Percentiles rank a stretch among this genome's conserved stretches.
Evolutionary conservation across 1,140 invertebrate species (phyloP).

Genomic region (Tachypleus tridentatus): DNA sequence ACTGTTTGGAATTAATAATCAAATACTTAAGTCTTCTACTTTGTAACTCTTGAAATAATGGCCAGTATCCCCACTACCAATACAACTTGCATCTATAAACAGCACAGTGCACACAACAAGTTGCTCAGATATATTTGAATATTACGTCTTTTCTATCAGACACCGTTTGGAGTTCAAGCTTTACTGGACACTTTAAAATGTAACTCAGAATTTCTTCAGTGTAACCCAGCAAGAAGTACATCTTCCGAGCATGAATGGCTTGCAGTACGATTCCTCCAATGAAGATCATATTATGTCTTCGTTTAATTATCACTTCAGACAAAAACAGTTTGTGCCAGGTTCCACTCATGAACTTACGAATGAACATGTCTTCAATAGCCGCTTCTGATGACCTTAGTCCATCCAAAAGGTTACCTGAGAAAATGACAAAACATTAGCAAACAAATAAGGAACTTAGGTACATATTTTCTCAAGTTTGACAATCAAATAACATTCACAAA

Average conservation of each 20-base stretch:
- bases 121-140: constrained; percentile 72
- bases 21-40: too few species aligned
- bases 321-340: constrained; percentile 78
- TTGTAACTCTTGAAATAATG: too few species aligned
- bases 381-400: constrained; percentile 60
- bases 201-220: constrained; percentile 77
- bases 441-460: too few species aligned
- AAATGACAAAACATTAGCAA: constrained; percentile 7
- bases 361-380: constrained; percentile 80
- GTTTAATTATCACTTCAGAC: constrained; percentile 83
- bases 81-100: too few species aligned
- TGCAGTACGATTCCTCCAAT: constrained; percentile 62
- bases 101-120: too few species aligned
- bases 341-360: constrained; percentile 76
- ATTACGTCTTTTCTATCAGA: constrained; percentile 58
- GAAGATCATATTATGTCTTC: constrained; percentile 81
- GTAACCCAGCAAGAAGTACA: constrained; percentile 92
- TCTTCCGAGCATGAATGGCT: constrained; percentile 53
- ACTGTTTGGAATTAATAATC: too few species aligned
- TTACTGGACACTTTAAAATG: constrained; percentile 87
- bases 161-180: constrained; percentile 78
- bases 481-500: too few species aligned
- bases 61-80: too few species aligned
- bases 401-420: constrained; percentile 40
- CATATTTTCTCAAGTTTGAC: too few species aligned